Evolutionary conservation across 2,797 vertebrate species (phyloP), one percentile per base, ranked within the genome.

Genomic region (Poecilia gillii): DNA sequence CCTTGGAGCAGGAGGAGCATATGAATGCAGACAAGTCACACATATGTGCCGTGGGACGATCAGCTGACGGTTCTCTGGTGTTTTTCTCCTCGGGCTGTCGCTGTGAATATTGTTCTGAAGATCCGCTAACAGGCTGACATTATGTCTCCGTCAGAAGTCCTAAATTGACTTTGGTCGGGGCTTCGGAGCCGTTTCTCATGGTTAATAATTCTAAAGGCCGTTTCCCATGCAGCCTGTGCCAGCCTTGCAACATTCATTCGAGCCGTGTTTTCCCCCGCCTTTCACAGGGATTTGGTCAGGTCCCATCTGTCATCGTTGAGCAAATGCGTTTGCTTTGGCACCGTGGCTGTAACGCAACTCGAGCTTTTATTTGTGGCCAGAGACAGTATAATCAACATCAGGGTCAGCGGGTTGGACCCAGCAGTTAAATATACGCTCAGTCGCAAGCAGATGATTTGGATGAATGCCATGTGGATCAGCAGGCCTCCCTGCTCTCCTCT

Each of bases 71-170:
- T 79, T 81, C 80, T 25, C 78, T 86, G 74, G 71, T 85, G 81
- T 90, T 91, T 75, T 81, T 78, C 86, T 72, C 87, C 87, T 90
- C 71, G 86, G 90, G 91, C 89, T 90, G 7, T 45, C 1, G 85
- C 81, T 91, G 74, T 83, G 83, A 85, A 86, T 86, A 90, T 94
- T 93, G 90, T 87, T 89, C 41, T 16, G 41, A 41, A 77, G 82
- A 81, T 77, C 76, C 41, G 64, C 75, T 74, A 81, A 79, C 71
- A 47, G n/a, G 45, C 28, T 4, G 43, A 49, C 20, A 53, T 53
- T 47, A 36, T 23, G 47, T 73, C 39, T 59, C 20, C 31, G 25
- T 82, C 78, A 66, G 51, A 76, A 18, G 59, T 36, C 76, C 62
- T 33, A 4, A 74, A 51, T 23, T 6, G 55, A 45, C 2, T 62